These are phyloP conservation scores for Dreissena rostriformis DNA, from an alignment of 1,140 invertebrate species.

Conservation along the genomic window DNA sequence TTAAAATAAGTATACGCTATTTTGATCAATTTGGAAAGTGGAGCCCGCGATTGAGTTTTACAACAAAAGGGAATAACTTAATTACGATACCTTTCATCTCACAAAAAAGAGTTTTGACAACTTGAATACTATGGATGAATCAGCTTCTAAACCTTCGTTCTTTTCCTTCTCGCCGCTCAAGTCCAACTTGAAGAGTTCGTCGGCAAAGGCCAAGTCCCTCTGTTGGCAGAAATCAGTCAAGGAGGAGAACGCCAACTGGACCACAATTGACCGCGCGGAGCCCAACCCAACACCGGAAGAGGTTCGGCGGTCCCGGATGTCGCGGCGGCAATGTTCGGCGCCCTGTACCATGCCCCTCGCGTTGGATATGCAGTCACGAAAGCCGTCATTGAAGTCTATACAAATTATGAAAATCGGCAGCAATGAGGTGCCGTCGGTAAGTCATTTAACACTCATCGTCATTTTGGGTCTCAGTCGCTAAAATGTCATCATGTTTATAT, in stretches of 20 bases:
- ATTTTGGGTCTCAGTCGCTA: too few relatives aligned
- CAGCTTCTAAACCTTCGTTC: constrained; percentile 31
- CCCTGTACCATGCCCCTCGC: constrained; percentile 24
- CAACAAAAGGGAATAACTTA: too few relatives aligned
- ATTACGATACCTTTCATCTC: not conserved
- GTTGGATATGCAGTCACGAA: constrained; percentile 14
- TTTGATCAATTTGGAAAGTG: too few relatives aligned
- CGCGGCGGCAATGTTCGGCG: constrained; percentile 35
- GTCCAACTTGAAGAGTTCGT: constrained; percentile 44
- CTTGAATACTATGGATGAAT: constrained; percentile 53
- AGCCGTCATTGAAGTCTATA: constrained; percentile 41
- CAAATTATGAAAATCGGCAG: constrained; percentile 54
- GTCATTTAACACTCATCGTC: too few relatives aligned
- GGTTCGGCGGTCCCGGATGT: not conserved
- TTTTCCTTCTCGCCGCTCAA: constrained; percentile 48
- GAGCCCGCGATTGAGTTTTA: too few relatives aligned
- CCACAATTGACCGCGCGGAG: constrained; percentile 17
- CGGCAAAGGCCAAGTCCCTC: constrained; percentile 40
- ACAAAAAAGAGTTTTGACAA: not conserved
- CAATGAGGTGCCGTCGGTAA: constrained; percentile 46
- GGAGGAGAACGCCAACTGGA: constrained; percentile 45
- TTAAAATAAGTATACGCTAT: too few relatives aligned
- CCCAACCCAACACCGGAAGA: constrained; percentile 17
- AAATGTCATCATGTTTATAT: too few relatives aligned
- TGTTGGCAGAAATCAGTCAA: constrained; percentile 54